Evolutionary conservation across 2,888 invertebrate genomes (phyloP).

Genomic region (Loripinus fragilis): DNA sequence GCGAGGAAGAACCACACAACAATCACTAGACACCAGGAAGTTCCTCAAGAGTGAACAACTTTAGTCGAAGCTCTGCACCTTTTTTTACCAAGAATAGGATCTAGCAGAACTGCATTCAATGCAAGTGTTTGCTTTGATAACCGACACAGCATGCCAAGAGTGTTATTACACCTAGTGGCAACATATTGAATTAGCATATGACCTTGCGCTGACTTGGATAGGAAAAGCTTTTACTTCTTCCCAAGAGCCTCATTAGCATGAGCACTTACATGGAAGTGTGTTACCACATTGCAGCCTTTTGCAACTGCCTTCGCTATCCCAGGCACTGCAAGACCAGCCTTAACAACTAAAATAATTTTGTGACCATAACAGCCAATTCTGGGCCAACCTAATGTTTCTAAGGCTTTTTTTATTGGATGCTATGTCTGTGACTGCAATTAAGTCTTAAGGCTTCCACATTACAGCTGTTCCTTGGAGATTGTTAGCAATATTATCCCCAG

Average conservation of each 20-base stretch:
- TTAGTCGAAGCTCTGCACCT: background rate
- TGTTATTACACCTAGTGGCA: slow-evolving; percentile 25
- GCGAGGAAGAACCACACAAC: too few relatives aligned
- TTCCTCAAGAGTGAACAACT: slow-evolving; percentile 20
- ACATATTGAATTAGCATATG: slow-evolving; percentile 30
- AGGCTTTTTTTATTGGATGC: slow-evolving; percentile 33
- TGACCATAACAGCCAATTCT: slow-evolving; percentile 32
- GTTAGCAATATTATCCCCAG: slow-evolving; percentile 8
- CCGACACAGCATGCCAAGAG: slow-evolving; percentile 21
- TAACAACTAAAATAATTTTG: slow-evolving; percentile 27
- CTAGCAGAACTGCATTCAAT: slow-evolving; percentile 19
- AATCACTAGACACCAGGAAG: too few relatives aligned
- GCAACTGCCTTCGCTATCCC: slow-evolving; percentile 10
- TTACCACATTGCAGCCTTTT: slow-evolving; percentile 21
- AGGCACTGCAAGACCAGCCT: background rate
- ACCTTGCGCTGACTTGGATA: background rate
- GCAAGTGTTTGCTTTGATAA: slow-evolving; percentile 17
- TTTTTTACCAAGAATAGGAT: slow-evolving; percentile 12
- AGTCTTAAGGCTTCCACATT: background rate
- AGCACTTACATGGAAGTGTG: slow-evolving; percentile 23
- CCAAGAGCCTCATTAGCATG: background rate
- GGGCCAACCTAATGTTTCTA: slow-evolving; percentile 6
- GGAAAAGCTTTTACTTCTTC: slow-evolving; percentile 10
- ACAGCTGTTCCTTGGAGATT: background rate
- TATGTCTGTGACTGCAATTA: slow-evolving; percentile 26